Evolutionary conservation across 2,888 invertebrate genomes (phyloP), one percentile per base, ranked within the genome.

Genomic region (Formica aserva): DNA sequence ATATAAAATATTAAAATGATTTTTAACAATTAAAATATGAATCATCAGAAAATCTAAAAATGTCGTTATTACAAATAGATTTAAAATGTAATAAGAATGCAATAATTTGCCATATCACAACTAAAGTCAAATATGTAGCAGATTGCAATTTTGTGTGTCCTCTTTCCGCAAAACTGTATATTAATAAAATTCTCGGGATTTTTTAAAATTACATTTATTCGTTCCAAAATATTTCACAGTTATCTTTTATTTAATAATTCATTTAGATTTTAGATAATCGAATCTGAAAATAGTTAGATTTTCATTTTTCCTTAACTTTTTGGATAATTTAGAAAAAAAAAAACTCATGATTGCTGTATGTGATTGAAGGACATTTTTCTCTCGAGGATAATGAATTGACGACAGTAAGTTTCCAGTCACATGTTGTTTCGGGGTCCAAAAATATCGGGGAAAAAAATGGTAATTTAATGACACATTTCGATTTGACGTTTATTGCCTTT

Each of bases 401-500:
- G 57, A 45, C 32, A 41, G 69, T 78, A 62, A 78, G 57, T 52
- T 76, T 0, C 8, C 22, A 29, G 22, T 74, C 52, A 35, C 45
- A 11, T 18, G 45, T 48, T 77, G 52, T 13, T 35, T 45, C 63
- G 3, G 3, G n/a, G 4, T 52, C 52, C 63, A 63, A 55, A 48
- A 71, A 62, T 71, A 35, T 71, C 32, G n/a, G 3, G 18, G 32
- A 5, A 32, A 1, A 65, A 60, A 78, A 60, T 69, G 78, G 26
- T 71, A 45, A 71, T 78, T 78, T 78, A 78, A 78, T 71, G 71
- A 71, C 63, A 78, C 71, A 71, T 45, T 78, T 78, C n/a, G 71
- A 78, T 78, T 78, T 78, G 60, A 78, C 60, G 78, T 78, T 78
- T 78, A 78, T 60, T 78, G 71, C 71, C 78, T 78, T 78, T 78